phyloP scores from a whole-genome alignment of 30 jellyfish, hydroid and myxozoan species.

The Aurelia aurita region DNA sequence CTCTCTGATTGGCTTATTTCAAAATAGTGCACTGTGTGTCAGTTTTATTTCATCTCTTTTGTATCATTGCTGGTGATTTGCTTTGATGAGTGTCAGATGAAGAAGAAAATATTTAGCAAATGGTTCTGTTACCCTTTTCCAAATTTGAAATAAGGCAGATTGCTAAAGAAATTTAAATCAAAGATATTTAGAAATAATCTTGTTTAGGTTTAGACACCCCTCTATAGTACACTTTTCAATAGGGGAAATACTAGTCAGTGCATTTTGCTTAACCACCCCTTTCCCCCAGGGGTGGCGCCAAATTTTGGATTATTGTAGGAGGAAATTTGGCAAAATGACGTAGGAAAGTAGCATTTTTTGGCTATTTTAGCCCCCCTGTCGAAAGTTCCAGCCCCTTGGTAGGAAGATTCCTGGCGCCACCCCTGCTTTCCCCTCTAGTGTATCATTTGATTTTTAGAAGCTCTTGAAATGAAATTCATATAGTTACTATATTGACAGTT shows the following conservation, averaged over 20 bases:
- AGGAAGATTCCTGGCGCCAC: too few species aligned
- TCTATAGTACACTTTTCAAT: neutral
- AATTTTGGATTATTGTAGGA: too few species aligned
- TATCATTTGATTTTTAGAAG: neutral
- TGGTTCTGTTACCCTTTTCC: neutral
- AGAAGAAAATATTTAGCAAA: conserved; percentile 18
- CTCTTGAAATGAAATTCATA: neutral
- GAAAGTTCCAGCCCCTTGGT: too few species aligned
- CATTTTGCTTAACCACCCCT: too few species aligned
- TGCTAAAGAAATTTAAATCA: conserved; percentile 7
- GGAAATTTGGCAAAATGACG: too few species aligned
- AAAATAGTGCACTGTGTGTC: conserved; percentile 20
- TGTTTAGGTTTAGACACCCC: conserved; percentile 6
- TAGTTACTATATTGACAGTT: neutral
- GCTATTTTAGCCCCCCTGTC: too few species aligned
- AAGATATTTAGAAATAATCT: conserved; percentile 17
- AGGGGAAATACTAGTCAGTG: too few species aligned
- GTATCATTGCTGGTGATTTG: too few species aligned
- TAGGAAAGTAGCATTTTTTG: too few species aligned
- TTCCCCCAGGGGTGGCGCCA: too few species aligned
- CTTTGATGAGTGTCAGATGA: conserved; percentile 17
- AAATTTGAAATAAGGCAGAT: conserved; percentile 28
- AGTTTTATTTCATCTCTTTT: conserved; percentile 28
- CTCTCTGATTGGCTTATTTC: too few species aligned
- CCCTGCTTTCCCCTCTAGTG: too few species aligned